Conservation (phyloP, 2,888 invertebrate genomes). For the Lingula anatina region DNA sequence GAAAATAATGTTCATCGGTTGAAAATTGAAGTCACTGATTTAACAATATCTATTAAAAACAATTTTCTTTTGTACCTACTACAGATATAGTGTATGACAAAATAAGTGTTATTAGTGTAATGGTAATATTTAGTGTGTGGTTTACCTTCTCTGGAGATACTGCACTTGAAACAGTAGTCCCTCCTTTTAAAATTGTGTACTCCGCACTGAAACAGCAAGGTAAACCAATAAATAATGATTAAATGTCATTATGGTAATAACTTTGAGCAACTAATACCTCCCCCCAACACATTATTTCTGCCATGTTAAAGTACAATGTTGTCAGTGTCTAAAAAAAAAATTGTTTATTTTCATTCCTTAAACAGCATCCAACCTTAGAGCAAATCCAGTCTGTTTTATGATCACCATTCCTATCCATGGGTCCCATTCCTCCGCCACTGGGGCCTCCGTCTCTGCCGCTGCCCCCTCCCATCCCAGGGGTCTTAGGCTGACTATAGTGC, state of each 20-base stretch:
- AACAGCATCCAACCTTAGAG: conserved; percentile 40
- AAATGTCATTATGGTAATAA: too few species aligned
- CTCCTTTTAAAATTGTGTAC: conserved; percentile 94
- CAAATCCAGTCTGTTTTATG: conserved; percentile 52
- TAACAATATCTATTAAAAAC: too few species aligned
- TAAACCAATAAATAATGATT: too few species aligned
- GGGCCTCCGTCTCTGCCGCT: neutral
- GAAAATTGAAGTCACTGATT: too few species aligned
- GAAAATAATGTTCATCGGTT: conserved; percentile 35
- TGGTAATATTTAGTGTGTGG: too few species aligned
- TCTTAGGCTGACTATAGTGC: conserved; percentile 31
- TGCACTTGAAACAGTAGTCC: conserved; percentile 90
- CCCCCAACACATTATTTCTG: too few species aligned
- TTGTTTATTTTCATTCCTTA: conserved; percentile 13
- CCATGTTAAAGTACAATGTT: neutral
- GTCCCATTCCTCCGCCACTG: neutral
- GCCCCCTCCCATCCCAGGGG: neutral
- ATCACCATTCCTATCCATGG: conserved; percentile 18
- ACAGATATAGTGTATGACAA: too few species aligned
- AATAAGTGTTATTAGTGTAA: too few species aligned
- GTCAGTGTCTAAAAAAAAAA: conserved; percentile 1
- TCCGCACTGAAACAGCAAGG: conserved; percentile 69
- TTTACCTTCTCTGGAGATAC: conserved; percentile 65
- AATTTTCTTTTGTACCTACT: too few species aligned
- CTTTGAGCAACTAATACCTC: too few species aligned